Evolutionary conservation across 2,797 vertebrate genomes (phyloP).

Genomic region (Pantherophis alleghaniensis): DNA sequence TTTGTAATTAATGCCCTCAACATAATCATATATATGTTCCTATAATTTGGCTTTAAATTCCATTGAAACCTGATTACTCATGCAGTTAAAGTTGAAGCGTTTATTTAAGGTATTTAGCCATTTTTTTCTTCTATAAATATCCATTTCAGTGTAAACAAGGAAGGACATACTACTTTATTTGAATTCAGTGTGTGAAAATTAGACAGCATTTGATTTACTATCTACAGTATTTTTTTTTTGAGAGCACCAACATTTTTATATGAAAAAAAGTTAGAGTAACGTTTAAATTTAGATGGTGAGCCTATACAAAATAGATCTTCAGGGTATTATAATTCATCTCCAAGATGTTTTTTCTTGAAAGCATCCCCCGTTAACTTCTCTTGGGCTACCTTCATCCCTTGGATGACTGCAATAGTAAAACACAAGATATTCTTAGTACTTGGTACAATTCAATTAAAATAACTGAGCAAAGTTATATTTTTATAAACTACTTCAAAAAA

Average conservation of each 20-base stretch:
- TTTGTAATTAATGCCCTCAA: constrained; percentile 38
- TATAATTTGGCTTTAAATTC: neutral
- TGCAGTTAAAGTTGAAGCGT: constrained; percentile 11
- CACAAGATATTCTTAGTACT: constrained; percentile 1
- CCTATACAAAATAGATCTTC: constrained; percentile 24
- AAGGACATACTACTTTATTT: constrained; percentile 49
- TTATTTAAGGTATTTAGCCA: neutral
- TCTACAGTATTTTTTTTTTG: constrained; percentile 44
- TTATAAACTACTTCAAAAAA: neutral
- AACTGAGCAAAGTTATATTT: constrained; percentile 20
- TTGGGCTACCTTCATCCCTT: constrained; percentile 94
- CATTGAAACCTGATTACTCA: constrained; percentile 43
- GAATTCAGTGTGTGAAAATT: constrained; percentile 47
- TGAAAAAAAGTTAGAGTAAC: constrained; percentile 31
- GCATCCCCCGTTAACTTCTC: constrained; percentile 91
- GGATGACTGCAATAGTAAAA: constrained; percentile 77
- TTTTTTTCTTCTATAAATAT: constrained; percentile 48
- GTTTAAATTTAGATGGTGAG: constrained; percentile 52
- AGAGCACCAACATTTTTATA: constrained; percentile 52
- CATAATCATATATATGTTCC: constrained; percentile 30
- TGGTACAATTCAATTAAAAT: constrained; percentile 18
- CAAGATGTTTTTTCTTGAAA: constrained; percentile 79
- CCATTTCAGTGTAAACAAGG: constrained; percentile 40
- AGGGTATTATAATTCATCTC: constrained; percentile 78
- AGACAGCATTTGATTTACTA: constrained; percentile 53